Percentiles rank a stretch among this genome's conserved stretches.
Conservation (phyloP, 2,888 invertebrate genomes). For the Incurvaria masculella region DNA sequence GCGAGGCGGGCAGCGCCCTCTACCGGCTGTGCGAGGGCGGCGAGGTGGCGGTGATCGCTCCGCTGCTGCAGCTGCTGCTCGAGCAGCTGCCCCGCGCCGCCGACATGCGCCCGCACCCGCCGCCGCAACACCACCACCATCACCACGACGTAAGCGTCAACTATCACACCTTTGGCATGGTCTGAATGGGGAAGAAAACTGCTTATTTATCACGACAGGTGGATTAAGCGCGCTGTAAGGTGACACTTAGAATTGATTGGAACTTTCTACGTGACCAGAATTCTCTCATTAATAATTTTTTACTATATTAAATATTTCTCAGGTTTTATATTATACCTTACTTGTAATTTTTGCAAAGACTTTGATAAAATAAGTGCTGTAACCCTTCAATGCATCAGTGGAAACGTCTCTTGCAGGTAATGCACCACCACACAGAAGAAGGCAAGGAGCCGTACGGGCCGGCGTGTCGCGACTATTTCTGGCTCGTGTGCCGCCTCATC, state of each 20-base stretch:
- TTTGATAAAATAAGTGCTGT: too few species aligned
- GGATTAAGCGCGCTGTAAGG: too few species aligned
- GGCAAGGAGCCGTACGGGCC: constrained; percentile 95
- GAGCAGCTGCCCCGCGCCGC: constrained; percentile 82
- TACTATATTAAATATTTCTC: too few species aligned
- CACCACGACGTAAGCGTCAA: constrained; percentile 24
- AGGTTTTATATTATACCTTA: too few species aligned
- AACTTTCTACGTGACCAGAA: not conserved
- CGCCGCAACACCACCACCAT: constrained; percentile 26
- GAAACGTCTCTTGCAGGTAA: constrained; percentile 30
- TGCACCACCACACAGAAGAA: constrained; percentile 64
- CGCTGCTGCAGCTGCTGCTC: constrained; percentile 77
- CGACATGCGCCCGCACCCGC: constrained; percentile 67
- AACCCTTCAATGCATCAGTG: not conserved
- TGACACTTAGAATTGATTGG: too few species aligned
- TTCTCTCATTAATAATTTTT: constrained; percentile 8
- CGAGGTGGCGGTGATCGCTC: constrained; percentile 65
- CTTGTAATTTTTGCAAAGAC: too few species aligned
- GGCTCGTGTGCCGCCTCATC: constrained; percentile 84
- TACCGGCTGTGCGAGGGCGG: constrained; percentile 82
- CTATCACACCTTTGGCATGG: not conserved
- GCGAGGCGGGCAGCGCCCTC: constrained; percentile 91
- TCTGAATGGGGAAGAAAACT: too few species aligned
- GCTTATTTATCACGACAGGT: too few species aligned
- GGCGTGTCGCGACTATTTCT: constrained; percentile 92